Base-by-base conservation (phyloP, 2,113 vertebrate species). In the Paedocypris sp. region DNA sequence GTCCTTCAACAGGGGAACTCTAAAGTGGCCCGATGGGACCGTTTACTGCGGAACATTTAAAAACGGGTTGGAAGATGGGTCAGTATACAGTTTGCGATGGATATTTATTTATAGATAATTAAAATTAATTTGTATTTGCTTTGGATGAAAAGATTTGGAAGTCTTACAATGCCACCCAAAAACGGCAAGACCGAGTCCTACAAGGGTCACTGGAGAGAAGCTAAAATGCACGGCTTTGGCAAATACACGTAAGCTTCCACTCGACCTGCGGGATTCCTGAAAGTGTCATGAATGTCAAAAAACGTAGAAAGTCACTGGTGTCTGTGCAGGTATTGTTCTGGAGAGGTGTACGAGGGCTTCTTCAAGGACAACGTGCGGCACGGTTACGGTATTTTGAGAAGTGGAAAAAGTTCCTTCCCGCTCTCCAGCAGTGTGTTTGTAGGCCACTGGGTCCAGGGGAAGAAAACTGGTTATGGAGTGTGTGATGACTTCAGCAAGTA, bases 371-470 rank as follows among this genome's bases (percentile, higher is more conserved):
- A 92, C 33, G 83, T 87, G 80, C 84, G 94, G 1, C 89, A 99
- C 0, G 91, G 95, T n/a, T 94, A 97, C 0, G 93, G 94, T 10
- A 91, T 98, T 75, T 85, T 96, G 28, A 88, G 90, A 64, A 93
- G 92, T 1, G 93, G 95, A 12, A 93, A 89, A 59, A 62, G 92
- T 67, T 87, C 83, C n/a, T 89, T 86, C 4, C 82, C 85, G 13
- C 92, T 88, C 52, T 89, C 93, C 62, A 92, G 92, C 13, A 92
- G 92, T n/a, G 91, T 99, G 82, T 99, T 97, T 77, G 90, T 98
- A 56, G 95, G 95, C 13, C 91, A 94, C 9, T 99, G 95, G 95
- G 73, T 90, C 20, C 83, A 89, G 50, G 93, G 94, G 82, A 92
- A 80, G 82, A 98, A 91, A 80, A 85, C 81, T 4, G 95, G 94